Evolutionary conservation across 1,140 invertebrate species (phyloP), one percentile per base, ranked within the genome.

Genomic region (Parapsyche elsis): DNA sequence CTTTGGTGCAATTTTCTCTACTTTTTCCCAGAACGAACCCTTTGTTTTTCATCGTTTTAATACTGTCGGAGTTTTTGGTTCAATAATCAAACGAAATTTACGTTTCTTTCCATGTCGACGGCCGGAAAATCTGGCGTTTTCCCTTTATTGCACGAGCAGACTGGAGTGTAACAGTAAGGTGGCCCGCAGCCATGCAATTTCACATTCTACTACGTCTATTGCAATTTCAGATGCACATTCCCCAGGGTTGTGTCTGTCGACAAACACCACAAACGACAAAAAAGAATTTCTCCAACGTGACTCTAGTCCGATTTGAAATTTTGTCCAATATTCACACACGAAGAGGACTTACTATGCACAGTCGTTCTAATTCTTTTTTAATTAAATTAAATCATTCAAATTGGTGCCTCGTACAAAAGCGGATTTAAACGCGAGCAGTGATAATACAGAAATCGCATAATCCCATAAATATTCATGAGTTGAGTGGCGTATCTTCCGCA

Each of bases 171-270:
- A 61, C 57, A 19, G 57, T 21, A 19, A 61, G 57, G 57, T 61
- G 57, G 57, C 57, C 57, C 16, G 16, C 57, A 16, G 57, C 57
- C 16, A 61, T 61, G 57, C 57, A 61, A 61, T 61, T 61, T 61
- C 57, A 19, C 57, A 61, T 61, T 61, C 21, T 19, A 38, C 30
- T 38, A 38, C 30, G 30, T 38, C 57, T 21, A 21, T 9, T 61
- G 57, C 57, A 61, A 61, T 61, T 21, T 16, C 5, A 61, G 5
- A 61, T 61, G 16, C 30, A 38, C 30, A 38, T 38, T 38, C 57
- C 57, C 16, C 57, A 19, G 16, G 57, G 21, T 7, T 7, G 1
- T 61, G 1, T 61, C 57, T 61, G 57, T 21, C 16, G 57, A 19
- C 57, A 21, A 61, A 19, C 57, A 19, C 57, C 16, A 46, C 45